Evolutionary conservation across 2,797 vertebrate species (phyloP), one percentile per base, ranked within the genome.

Genomic region (Cheirogaleus major): DNA sequence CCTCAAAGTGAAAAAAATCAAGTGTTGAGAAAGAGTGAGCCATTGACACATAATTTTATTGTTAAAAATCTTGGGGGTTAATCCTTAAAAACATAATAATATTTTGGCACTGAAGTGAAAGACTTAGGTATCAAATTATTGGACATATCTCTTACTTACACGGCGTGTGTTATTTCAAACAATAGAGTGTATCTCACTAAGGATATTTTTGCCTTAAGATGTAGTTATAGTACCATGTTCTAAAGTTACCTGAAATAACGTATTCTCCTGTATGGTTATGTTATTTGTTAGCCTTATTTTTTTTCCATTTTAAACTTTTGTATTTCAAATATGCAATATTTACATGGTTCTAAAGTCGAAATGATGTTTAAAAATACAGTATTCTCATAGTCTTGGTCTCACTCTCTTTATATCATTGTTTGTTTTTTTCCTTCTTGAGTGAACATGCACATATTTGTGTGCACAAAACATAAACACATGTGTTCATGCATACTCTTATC

Each of bases 91-190:
- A 61, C n/a, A 50, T 92, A 41, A 41, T 27, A 84, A 22, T 78
- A 94, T 82, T 94, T 82, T 89, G 41, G 27, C 61, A 84, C 7
- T 32, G 20, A 83, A 83, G 69, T 76, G 25, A 69, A 69, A 90
- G 38, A 84, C 18, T 78, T 30, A 90, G n/a, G 11, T 78, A 30
- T 84, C 50, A 90, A 41, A 50, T 78, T 84, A 41, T 27, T 32
- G n/a, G 30, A 35, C 7, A 50, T 27, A 69, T 59, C 7, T 41
- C 20, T 84, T 69, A 50, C 5, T 57, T 79, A 48, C 25, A 83
- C 2, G 23, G 8, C 23, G 38, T 14, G 59, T 83, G n/a, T n/a
- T 48, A 89, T 69, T 76, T 69, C 50, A 41, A 59, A 20, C 22
- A 59, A 67, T 45, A 27, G 10, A 78, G 7, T 73, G 11, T 59